Evolutionary conservation across 2,797 vertebrate species (phyloP).

Genomic region (Thaleichthys pacificus): DNA sequence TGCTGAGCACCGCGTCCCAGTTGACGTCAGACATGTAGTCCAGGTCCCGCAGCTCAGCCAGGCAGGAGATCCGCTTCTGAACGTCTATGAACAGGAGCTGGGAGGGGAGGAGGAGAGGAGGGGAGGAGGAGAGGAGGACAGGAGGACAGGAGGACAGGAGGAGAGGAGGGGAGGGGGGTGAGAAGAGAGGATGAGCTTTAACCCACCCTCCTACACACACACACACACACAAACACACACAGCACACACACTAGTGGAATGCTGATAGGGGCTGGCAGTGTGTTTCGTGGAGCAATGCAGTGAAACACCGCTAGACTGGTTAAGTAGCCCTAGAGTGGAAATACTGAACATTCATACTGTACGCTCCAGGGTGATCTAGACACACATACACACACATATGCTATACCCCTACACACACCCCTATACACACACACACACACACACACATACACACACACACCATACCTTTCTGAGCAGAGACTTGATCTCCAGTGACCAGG

Average conservation of each 20-base stretch:
- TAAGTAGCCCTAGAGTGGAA: not conserved
- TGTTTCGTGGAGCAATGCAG: conserved; percentile 61
- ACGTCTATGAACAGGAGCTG: conserved; percentile 88
- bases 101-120: conserved; percentile 15
- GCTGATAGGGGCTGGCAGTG: conserved; percentile 70
- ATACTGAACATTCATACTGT: not conserved
- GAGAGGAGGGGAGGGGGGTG: not conserved
- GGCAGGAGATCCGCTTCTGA: conserved; percentile 84
- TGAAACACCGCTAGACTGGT: not conserved
- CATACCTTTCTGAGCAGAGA: conserved; percentile 82
- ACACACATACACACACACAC: conserved; percentile 2
- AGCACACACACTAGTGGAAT: conserved; percentile 49
- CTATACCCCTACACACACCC: not conserved
- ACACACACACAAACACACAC: conserved; percentile 16
- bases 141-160: not conserved
- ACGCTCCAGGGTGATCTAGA: not conserved
- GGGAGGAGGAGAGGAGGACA: not conserved
- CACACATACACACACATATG: no score
- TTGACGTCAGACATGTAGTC: conserved; percentile 86
- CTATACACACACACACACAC: conserved; percentile 1
- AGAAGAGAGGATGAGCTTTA: not conserved
- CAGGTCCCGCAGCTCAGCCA: conserved; percentile 85
- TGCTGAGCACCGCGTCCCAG: conserved; percentile 91
- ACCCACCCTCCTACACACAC: conserved; percentile 7
- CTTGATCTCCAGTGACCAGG: conserved; percentile 89